These are phyloP conservation scores for Lophura nycthemera DNA, from an alignment of 2,113 vertebrate genomes.

Conservation along the genomic window DNA sequence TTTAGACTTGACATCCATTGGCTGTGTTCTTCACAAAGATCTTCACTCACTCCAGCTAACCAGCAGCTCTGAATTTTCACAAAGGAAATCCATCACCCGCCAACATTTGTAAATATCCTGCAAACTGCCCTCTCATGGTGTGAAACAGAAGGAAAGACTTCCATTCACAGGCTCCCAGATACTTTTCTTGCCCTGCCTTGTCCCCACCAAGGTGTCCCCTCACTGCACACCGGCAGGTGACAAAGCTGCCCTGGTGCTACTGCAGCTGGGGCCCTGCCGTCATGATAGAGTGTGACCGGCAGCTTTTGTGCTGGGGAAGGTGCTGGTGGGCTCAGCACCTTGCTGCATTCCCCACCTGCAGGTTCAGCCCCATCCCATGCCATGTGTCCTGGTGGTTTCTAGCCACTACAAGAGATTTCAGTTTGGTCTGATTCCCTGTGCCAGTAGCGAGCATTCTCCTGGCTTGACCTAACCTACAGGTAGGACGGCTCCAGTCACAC, in stretches of 20 bases:
- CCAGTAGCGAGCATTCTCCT: background rate
- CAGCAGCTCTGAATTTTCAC: background rate
- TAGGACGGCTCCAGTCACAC: constrained; percentile 4
- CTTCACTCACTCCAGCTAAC: background rate
- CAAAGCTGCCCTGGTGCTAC: fast-evolving
- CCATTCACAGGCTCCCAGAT: background rate
- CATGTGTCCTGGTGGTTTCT: background rate
- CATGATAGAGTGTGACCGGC: fast-evolving
- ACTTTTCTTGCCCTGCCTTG: background rate
- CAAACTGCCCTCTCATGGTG: background rate
- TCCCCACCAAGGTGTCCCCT: background rate
- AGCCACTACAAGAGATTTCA: background rate
- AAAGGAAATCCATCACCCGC: background rate
- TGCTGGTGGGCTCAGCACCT: fast-evolving
- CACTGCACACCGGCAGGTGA: fast-evolving
- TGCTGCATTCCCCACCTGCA: fast-evolving
- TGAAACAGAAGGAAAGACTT: background rate
- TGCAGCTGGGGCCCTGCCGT: fast-evolving
- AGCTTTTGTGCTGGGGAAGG: background rate
- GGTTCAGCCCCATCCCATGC: background rate
- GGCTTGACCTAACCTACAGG: constrained; percentile 53
- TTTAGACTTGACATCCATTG: background rate
- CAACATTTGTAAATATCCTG: background rate
- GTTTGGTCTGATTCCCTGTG: background rate
- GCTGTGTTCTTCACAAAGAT: background rate